Conservation (phyloP, 64 coral and sea anemone genomes). For the Catalaphyllia jardinei region DNA sequence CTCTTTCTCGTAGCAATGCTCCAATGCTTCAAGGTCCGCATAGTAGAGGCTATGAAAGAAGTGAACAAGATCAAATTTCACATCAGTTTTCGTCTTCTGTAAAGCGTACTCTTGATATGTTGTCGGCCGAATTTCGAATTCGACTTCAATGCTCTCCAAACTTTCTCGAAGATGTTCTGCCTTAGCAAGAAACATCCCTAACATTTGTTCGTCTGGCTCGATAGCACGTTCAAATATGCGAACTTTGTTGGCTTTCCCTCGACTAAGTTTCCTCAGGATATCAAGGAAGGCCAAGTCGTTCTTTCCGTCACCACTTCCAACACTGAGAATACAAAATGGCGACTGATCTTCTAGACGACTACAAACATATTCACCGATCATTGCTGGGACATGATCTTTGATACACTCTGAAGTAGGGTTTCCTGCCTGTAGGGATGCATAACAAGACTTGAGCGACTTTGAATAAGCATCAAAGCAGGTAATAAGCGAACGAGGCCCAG, state of each 20-base stretch:
- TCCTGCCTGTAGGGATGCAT: background rate
- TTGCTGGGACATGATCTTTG: background rate
- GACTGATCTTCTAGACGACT: background rate
- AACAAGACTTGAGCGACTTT: background rate
- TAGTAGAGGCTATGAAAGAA: conserved; percentile 38
- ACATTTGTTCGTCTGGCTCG: conserved; percentile 1
- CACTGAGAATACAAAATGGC: conserved; percentile 20
- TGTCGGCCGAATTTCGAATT: background rate
- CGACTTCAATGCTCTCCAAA: background rate
- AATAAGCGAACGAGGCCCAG: background rate
- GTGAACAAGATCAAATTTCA: conserved; percentile 31
- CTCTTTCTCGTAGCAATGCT: conserved; percentile 12
- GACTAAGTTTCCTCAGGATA: background rate
- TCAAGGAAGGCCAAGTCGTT: conserved; percentile 13
- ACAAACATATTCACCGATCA: background rate
- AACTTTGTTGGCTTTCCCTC: background rate
- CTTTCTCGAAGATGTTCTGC: background rate
- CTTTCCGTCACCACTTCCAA: conserved; percentile 8
- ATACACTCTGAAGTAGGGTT: background rate
- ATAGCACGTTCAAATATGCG: conserved; percentile 6
- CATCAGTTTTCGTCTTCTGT: background rate
- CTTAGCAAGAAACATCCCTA: background rate
- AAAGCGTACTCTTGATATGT: conserved; percentile 16
- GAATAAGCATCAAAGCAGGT: conserved; percentile 10
- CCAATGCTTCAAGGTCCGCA: conserved; percentile 10